Percentiles rank a stretch among this genome's conserved stretches.
Evolutionary conservation across 2,797 vertebrate genomes (phyloP).

Genomic region (Bovichtus variegatus): DNA sequence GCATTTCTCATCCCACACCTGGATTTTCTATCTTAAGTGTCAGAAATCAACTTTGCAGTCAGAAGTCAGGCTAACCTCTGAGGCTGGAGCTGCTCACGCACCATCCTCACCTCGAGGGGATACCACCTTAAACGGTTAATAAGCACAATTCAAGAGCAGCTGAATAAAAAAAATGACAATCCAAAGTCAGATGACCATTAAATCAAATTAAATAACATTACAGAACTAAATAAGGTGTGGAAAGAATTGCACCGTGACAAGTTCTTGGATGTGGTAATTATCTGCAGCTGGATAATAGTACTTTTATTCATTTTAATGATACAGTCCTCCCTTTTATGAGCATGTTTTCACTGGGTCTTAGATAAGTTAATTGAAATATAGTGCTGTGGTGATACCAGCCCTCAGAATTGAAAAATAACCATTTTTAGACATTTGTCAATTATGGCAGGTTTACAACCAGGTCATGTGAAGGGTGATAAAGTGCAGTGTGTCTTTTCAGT

Average conservation of each 20-base stretch:
- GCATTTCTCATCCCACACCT: conserved; percentile 6
- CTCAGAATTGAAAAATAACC: conserved; percentile 43
- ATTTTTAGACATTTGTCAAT: conserved; percentile 39
- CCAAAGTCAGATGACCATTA: conserved; percentile 35
- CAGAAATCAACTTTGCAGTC: conserved; percentile 12
- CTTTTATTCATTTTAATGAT: conserved; percentile 75
- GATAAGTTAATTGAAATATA: conserved; percentile 68
- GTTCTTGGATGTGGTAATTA: conserved; percentile 50
- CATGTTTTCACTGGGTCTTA: conserved; percentile 33
- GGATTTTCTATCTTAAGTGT: conserved; percentile 20
- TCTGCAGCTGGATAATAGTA: conserved; percentile 64
- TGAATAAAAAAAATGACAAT: conserved; percentile 18
- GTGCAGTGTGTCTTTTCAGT: conserved; percentile 5
- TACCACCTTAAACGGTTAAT: conserved; percentile 8
- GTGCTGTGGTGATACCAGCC: conserved; percentile 27
- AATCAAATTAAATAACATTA: conserved; percentile 47
- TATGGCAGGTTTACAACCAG: conserved; percentile 37
- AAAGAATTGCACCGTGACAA: conserved; percentile 44
- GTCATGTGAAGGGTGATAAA: conserved; percentile 36
- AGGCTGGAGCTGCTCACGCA: neutral
- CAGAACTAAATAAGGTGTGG: conserved; percentile 42
- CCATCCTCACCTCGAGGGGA: neutral
- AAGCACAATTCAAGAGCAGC: conserved; percentile 13
- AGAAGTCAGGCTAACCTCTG: conserved; percentile 8
- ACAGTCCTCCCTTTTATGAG: conserved; percentile 35